Conservation (phyloP, 2,888 invertebrate species). For the Ferrisia virgata region DNA sequence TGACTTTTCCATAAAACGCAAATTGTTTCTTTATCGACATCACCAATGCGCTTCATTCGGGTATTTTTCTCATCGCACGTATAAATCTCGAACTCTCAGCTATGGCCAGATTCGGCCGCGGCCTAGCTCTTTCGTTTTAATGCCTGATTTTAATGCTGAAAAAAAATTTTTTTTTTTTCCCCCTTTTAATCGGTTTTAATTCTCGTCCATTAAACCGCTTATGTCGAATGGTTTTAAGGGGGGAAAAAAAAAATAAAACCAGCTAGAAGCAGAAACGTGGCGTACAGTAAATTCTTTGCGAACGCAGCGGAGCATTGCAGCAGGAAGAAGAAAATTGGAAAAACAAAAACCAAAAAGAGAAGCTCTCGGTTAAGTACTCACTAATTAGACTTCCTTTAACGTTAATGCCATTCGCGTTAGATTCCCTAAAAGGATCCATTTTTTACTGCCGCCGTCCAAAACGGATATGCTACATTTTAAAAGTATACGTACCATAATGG, state of each 20-base stretch:
- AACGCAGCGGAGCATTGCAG: too few relatives aligned
- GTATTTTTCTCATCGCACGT: not conserved
- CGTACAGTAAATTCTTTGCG: too few relatives aligned
- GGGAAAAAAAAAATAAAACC: too few relatives aligned
- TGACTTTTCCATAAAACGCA: not conserved
- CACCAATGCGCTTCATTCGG: not conserved
- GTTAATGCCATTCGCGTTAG: not conserved
- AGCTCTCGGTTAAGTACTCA: not conserved
- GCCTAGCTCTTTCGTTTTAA: not conserved
- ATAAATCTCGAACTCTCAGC: not conserved
- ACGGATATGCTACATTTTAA: constrained; percentile 31
- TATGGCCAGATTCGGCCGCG: too few relatives aligned
- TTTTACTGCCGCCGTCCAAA: constrained; percentile 28
- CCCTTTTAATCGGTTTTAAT: not conserved
- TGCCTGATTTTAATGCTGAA: not conserved
- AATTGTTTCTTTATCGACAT: not conserved
- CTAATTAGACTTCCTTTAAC: constrained; percentile 18
- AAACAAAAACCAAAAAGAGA: not conserved
- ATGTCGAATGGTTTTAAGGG: not conserved
- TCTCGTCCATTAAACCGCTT: not conserved
- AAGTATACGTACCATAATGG: constrained; percentile 33
- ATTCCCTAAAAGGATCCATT: constrained; percentile 38
- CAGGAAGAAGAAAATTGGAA: not conserved
- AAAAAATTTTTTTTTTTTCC: too few relatives aligned
- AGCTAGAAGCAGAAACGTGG: too few relatives aligned